Evolutionary conservation across 1,140 invertebrate species (phyloP).

Genomic region (Drosophila miranda): DNA sequence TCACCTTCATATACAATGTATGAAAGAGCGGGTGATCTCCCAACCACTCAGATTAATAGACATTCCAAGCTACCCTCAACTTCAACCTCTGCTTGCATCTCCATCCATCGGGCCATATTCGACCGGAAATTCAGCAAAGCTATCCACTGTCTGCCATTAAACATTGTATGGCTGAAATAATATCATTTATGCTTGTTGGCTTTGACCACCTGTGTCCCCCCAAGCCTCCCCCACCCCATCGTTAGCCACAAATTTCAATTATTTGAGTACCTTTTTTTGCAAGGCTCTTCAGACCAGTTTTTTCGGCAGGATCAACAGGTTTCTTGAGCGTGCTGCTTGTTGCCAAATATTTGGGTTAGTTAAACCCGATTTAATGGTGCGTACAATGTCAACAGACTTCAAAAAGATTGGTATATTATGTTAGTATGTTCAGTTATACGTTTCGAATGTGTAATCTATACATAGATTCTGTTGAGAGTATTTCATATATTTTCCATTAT

Average conservation of each 20-base stretch:
- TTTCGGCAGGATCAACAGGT: slow-evolving; percentile 31
- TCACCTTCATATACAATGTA: slow-evolving; percentile 20
- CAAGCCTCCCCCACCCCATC: too few relatives aligned
- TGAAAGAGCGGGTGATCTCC: neutral
- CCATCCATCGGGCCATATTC: slow-evolving; percentile 1
- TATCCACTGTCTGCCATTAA: too few relatives aligned
- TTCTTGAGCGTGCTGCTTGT: slow-evolving; percentile 16
- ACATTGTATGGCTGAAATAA: slow-evolving; percentile 2
- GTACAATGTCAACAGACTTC: slow-evolving; percentile 36
- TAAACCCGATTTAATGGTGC: slow-evolving; percentile 40
- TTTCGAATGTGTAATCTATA: slow-evolving; percentile 3
- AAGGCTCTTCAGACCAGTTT: slow-evolving; percentile 1
- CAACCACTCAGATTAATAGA: too few relatives aligned
- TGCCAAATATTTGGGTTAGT: slow-evolving; percentile 44
- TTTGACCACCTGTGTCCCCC: slow-evolving; percentile 4
- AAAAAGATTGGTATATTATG: neutral
- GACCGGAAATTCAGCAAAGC: too few relatives aligned
- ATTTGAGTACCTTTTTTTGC: slow-evolving; percentile 13
- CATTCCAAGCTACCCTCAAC: neutral
- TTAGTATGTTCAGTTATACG: neutral
- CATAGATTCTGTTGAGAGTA: too few relatives aligned
- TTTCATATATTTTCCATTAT: neutral
- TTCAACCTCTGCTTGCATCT: neutral
- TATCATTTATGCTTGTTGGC: neutral
- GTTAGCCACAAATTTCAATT: slow-evolving; percentile 13